Base-by-base conservation (phyloP, 2,888 invertebrate genomes). In the Pseudolycoriella hygida region DNA sequence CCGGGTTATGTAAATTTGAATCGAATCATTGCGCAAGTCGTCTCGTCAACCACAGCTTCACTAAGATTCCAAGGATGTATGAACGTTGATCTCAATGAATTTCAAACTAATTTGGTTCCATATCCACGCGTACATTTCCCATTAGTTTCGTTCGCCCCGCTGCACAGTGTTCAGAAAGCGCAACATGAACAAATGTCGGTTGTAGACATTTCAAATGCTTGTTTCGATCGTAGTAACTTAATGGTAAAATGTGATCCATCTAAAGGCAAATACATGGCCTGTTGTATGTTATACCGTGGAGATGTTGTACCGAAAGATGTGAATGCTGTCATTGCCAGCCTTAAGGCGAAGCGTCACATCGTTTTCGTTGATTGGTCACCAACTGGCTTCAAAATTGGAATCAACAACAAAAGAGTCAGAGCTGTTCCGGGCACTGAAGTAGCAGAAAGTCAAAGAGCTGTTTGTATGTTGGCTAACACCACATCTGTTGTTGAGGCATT, bases 231-330 rank as follows among this genome's bases (percentile, higher is more conserved):
- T 0, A 74, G 78, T 53, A 84, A 86, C 64, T 89, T 89, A 69
- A 86, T 89, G 87, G 87, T 89, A 43, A 83, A 83, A 61, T 88
- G 88, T 57, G 83, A 88, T 60, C 87, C 87, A 1, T 71, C 81
- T 3, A 72, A 75, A 50, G 85, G 25, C 25, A 25, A 25, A 8
- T 25, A 25, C 25, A 25, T 25, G 25, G 25, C 25, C 25, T 25
- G 25, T 25, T 25, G 25, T 8, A 25, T 25, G 25, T 25, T 25
- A 25, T 25, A 25, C 8, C 25, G 25, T 8, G 25, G 25, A 4
- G 25, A 25, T 25, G 25, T 25, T 25, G 25, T 25, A 8, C 25
- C 25, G 5, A 25, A 25, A 25, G 25, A 25, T 8, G 25, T 25
- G 25, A 25, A 25, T 25, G 25, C 25, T 6, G 25, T 25, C 5